phyloP scores from a whole-genome alignment of 2,888 invertebrate species.

The Uloborus plumipes region DNA sequence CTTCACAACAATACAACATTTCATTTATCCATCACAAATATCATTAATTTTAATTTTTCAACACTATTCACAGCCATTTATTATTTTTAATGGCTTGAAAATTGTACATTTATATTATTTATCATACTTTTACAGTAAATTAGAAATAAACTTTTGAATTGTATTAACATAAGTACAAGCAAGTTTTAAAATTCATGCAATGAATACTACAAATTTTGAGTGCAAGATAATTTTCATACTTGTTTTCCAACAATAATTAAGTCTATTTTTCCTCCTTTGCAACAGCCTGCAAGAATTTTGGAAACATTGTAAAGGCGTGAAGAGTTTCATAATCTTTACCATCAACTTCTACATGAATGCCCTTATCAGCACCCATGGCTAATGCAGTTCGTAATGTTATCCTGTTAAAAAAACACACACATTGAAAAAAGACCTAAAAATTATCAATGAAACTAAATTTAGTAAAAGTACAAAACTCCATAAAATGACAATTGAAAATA shows the following conservation, averaged over 20 bases:
- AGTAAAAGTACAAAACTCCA: too few relatives aligned
- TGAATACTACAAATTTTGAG: neutral
- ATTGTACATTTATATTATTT: too few relatives aligned
- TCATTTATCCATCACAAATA: too few relatives aligned
- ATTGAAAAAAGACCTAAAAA: too few relatives aligned
- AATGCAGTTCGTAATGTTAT: slow-evolving; percentile 95
- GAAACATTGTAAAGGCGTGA: slow-evolving; percentile 96
- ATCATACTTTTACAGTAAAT: neutral
- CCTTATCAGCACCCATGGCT: slow-evolving; percentile 98
- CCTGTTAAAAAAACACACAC: slow-evolving; percentile 73
- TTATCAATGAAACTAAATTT: too few relatives aligned
- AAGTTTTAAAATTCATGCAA: too few relatives aligned
- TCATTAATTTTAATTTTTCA: too few relatives aligned
- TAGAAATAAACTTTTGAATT: neutral
- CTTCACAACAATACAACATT: neutral
- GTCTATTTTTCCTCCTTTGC: slow-evolving; percentile 92
- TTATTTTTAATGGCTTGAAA: too few relatives aligned
- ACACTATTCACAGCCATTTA: too few relatives aligned
- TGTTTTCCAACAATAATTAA: slow-evolving; percentile 96
- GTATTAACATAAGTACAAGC: too few relatives aligned
- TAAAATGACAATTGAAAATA: too few relatives aligned
- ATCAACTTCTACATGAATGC: slow-evolving; percentile 93
- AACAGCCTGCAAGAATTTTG: slow-evolving; percentile 93
- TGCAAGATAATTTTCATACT: slow-evolving; percentile 72
- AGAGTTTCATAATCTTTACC: slow-evolving; percentile 88